Percentiles rank a stretch among this genome's conserved stretches.
These are phyloP conservation scores for Cochlearius cochlearius DNA, from an alignment of 2,113 vertebrate species.

Conservation along the genomic window DNA sequence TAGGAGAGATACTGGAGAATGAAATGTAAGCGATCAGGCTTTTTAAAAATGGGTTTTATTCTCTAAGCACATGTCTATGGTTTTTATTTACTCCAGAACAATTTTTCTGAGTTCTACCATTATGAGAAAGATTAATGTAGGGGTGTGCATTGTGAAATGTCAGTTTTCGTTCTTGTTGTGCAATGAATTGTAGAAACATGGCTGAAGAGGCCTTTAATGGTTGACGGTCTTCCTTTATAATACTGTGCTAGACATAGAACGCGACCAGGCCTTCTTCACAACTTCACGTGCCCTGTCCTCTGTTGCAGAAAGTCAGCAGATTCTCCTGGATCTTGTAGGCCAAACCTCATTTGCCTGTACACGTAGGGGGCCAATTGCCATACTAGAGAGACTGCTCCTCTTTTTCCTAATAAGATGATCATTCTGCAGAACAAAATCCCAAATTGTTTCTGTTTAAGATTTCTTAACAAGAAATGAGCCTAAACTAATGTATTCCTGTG, in stretches of 20 bases:
- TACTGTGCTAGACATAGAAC: not conserved
- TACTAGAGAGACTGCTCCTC: not conserved
- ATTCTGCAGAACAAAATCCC: not conserved
- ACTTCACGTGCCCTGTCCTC: not conserved
- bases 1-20: not conserved
- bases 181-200: not conserved
- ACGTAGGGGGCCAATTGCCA: not conserved
- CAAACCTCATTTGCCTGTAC: not conserved
- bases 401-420: not conserved
- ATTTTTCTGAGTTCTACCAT: slow-evolving; percentile 21
- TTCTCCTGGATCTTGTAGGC: not conserved
- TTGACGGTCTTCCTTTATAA: not conserved
- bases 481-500: not conserved
- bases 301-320: not conserved
- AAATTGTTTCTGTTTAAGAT: not conserved
- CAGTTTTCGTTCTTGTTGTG: not conserved
- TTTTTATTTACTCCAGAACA: slow-evolving; percentile 49
- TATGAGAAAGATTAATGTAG: not conserved
- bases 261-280: not conserved
- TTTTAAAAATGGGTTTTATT: slow-evolving; percentile 43
- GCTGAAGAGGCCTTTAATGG: not conserved
- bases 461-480: not conserved
- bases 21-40: not conserved
- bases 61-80: slow-evolving; percentile 21
- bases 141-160: not conserved